These are phyloP conservation scores for Loripinus fragilis DNA, from an alignment of 2,888 invertebrate species.

Conservation along the genomic window DNA sequence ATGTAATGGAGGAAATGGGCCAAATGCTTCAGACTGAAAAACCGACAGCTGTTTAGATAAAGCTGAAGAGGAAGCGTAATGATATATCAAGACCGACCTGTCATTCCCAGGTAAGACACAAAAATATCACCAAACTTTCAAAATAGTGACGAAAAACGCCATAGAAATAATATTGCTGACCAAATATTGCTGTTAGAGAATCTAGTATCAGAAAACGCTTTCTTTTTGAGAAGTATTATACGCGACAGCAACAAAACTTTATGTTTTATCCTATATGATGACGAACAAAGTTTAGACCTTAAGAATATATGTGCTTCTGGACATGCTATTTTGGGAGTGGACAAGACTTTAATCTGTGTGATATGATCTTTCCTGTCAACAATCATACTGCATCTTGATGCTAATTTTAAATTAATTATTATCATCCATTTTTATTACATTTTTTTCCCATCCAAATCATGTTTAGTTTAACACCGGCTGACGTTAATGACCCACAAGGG, in stretches of 20 bases:
- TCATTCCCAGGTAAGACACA: not conserved
- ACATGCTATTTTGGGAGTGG: conserved; percentile 37
- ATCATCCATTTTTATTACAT: too few species aligned
- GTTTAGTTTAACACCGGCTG: too few species aligned
- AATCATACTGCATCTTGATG: too few species aligned
- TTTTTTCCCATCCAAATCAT: too few species aligned
- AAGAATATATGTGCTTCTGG: conserved; percentile 37
- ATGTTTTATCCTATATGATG: conserved; percentile 22
- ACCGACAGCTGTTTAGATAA: not conserved
- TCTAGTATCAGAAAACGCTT: conserved; percentile 16
- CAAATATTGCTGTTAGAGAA: conserved; percentile 27
- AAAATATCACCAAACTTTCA: not conserved
- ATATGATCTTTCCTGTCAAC: too few species aligned
- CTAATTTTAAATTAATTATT: too few species aligned
- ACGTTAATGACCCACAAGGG: too few species aligned
- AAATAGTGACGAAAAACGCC: not conserved
- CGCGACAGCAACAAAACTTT: conserved; percentile 7
- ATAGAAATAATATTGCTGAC: conserved; percentile 30
- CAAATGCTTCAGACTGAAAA: conserved; percentile 6
- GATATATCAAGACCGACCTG: not conserved
- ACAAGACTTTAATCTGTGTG: conserved; percentile 53
- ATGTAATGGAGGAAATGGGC: conserved; percentile 10
- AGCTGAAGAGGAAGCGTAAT: not conserved
- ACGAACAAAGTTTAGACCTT: conserved; percentile 27
- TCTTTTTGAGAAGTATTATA: conserved; percentile 17